Conservation (phyloP, 2,888 invertebrate species). For the Parnassius smintheus region DNA sequence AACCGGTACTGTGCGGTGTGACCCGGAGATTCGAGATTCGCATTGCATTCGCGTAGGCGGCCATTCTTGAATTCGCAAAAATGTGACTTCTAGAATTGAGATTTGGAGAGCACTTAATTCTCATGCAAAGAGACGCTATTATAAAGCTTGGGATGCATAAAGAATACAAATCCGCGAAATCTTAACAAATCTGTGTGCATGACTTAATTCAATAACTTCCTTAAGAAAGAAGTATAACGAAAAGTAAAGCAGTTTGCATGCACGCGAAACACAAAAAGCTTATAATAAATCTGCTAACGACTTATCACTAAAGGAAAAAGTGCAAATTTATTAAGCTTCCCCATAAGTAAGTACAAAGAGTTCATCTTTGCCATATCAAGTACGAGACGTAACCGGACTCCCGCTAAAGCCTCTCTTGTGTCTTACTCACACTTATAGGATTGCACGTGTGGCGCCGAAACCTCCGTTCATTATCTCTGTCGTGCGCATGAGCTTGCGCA, state of each 20-base stretch:
- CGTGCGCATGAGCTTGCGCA: slow-evolving; percentile 56
- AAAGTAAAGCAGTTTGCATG: not conserved
- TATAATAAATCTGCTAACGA: slow-evolving; percentile 7
- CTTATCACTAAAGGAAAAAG: slow-evolving; percentile 17
- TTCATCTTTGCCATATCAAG: slow-evolving; percentile 61
- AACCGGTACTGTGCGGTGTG: slow-evolving; percentile 24
- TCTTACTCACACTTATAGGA: slow-evolving; percentile 55
- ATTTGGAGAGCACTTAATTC: slow-evolving; percentile 23
- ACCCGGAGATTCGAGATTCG: slow-evolving; percentile 17
- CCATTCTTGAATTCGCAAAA: slow-evolving; percentile 16
- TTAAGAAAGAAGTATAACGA: no score
- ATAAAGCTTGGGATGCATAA: not conserved
- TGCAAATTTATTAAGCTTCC: slow-evolving; percentile 49
- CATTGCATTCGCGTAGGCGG: slow-evolving; percentile 19
- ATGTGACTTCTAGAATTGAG: slow-evolving; percentile 16
- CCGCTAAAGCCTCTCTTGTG: slow-evolving; percentile 60
- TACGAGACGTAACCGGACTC: slow-evolving; percentile 71
- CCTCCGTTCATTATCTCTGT: slow-evolving; percentile 64
- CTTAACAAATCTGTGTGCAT: no score
- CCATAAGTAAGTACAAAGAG: slow-evolving; percentile 45
- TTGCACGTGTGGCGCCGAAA: slow-evolving; percentile 55
- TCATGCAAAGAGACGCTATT: slow-evolving; percentile 4
- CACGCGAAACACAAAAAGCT: slow-evolving; percentile 7
- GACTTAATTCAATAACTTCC: no score
- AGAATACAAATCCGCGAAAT: not conserved